These are phyloP conservation scores for Sinosuthora webbiana DNA, from an alignment of 2,113 vertebrate genomes.

Conservation along the genomic window DNA sequence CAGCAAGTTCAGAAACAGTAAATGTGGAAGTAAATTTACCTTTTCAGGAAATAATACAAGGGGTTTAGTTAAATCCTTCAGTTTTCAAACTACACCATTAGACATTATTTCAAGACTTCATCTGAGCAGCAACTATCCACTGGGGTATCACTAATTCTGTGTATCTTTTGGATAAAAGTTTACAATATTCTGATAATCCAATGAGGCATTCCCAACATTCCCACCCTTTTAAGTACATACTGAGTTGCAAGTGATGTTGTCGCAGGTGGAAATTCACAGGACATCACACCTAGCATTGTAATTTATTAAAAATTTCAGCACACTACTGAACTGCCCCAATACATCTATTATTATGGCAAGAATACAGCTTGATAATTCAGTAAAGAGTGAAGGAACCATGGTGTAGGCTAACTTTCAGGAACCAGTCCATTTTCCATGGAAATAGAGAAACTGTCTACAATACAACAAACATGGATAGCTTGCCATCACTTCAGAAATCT, in stretches of 20 bases:
- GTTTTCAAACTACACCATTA: background rate
- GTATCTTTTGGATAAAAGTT: background rate
- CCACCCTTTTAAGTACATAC: background rate
- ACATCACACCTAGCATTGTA: background rate
- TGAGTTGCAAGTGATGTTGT: background rate
- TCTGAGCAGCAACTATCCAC: background rate
- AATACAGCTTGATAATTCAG: background rate
- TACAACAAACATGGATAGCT: accelerated
- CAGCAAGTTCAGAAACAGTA: background rate
- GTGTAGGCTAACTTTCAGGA: background rate
- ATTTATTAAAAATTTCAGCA: background rate
- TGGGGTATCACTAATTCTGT: background rate
- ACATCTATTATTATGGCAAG: background rate
- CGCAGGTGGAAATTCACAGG: background rate
- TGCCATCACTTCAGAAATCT: background rate
- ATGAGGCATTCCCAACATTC: background rate
- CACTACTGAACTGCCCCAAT: background rate
- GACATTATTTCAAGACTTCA: background rate
- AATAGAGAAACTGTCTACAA: background rate
- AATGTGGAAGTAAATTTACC: background rate
- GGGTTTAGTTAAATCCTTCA: background rate
- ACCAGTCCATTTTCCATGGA: background rate
- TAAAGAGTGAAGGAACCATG: background rate
- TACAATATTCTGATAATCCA: background rate
- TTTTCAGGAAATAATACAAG: background rate